These are phyloP conservation scores for Cheilosia pagana DNA, from an alignment of 2,888 invertebrate genomes.

Conservation along the genomic window DNA sequence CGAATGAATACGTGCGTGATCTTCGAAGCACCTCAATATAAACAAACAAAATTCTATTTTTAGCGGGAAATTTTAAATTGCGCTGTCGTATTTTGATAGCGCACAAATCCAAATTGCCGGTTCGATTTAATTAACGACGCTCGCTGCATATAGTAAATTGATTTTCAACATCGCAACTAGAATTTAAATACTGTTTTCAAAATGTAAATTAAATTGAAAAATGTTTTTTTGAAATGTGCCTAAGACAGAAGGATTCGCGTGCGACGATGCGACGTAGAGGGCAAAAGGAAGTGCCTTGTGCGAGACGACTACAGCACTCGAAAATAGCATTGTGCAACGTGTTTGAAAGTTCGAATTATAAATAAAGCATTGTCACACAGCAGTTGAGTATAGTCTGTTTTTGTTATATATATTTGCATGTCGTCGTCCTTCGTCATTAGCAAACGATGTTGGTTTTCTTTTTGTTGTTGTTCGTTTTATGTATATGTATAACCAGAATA, in stretches of 20 bases:
- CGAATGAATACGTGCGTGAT: not conserved
- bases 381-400: conserved; percentile 57
- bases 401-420: conserved; percentile 2
- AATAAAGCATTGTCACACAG: conserved; percentile 69
- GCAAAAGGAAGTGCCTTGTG: conserved; percentile 13
- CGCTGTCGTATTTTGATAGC: no score
- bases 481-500: not conserved
- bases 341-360: conserved; percentile 47
- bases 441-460: not conserved
- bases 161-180: no score
- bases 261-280: not conserved
- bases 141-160: no score
- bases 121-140: no score
- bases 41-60: no score
- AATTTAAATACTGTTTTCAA: not conserved
- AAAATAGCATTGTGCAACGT: conserved; percentile 11
- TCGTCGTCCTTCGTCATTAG: conserved; percentile 48
- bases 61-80: no score
- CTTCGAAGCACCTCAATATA: not conserved
- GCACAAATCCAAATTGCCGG: no score
- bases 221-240: conserved; percentile 3
- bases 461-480: not conserved
- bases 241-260: conserved; percentile 3
- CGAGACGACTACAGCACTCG: conserved; percentile 7
- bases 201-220: not conserved